Percentiles rank a stretch among this genome's conserved stretches.
These are phyloP conservation scores for Junonia oenone DNA, from an alignment of 2,888 invertebrate species.

Conservation along the genomic window DNA sequence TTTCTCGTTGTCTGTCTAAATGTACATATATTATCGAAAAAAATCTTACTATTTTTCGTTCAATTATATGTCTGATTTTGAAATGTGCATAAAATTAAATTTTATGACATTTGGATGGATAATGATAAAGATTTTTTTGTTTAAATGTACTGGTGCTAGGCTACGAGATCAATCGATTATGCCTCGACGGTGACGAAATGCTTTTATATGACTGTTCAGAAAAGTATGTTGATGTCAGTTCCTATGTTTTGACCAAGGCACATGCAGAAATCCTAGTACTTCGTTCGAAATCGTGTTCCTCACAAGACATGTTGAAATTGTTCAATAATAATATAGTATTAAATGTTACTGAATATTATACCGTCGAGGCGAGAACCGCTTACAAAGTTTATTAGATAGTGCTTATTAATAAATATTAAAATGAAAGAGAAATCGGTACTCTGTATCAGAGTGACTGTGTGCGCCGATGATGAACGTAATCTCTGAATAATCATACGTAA, in stretches of 20 bases:
- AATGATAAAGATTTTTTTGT: constrained; percentile 2
- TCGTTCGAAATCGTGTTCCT: constrained; percentile 3
- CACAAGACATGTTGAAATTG: not conserved
- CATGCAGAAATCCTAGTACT: not conserved
- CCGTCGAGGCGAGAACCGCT: constrained; percentile 23
- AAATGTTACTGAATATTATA: not conserved
- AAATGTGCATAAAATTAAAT: constrained; percentile 3
- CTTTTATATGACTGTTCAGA: not conserved
- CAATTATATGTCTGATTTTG: not conserved
- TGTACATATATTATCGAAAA: constrained; percentile 1
- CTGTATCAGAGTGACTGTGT: constrained; percentile 65
- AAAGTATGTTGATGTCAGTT: constrained; percentile 4
- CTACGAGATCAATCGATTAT: constrained; percentile 17
- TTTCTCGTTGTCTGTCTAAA: constrained; percentile 13
- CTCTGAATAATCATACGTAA: constrained; percentile 37
- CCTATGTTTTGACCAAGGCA: constrained; percentile 7
- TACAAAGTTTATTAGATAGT: constrained; percentile 58
- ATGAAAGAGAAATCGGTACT: constrained; percentile 49
- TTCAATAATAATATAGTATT: not conserved
- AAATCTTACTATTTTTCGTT: not conserved
- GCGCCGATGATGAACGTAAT: constrained; percentile 60
- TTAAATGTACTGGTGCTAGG: constrained; percentile 30
- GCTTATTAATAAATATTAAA: constrained; percentile 60
- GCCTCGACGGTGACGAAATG: constrained; percentile 7
- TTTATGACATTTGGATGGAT: constrained; percentile 15